phyloP scores from a whole-genome alignment of 2,797 vertebrate species.

The Leptodactylus fallax region DNA sequence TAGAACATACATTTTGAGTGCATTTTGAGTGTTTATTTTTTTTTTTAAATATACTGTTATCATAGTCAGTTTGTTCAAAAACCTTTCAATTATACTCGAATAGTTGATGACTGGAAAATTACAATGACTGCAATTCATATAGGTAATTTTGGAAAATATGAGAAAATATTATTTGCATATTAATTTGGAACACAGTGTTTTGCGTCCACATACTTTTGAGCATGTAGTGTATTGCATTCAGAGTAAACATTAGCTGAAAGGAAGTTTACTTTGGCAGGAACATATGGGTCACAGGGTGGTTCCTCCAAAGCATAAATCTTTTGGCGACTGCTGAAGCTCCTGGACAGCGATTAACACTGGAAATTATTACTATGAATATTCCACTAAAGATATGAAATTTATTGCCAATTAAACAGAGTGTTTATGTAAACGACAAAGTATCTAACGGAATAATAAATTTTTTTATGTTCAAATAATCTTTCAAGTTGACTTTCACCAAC shows the following conservation, averaged over 20 bases:
- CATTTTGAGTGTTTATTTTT: too few species aligned
- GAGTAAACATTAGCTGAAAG: slow-evolving; percentile 27
- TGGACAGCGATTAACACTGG: slow-evolving; percentile 47
- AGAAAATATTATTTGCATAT: too few species aligned
- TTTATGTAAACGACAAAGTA: slow-evolving; percentile 55
- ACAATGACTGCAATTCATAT: too few species aligned
- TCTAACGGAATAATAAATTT: slow-evolving; percentile 41
- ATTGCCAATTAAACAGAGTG: slow-evolving; percentile 53
- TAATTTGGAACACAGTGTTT: too few species aligned
- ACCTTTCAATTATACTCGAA: too few species aligned
- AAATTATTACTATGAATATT: slow-evolving; percentile 57
- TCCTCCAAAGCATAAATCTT: slow-evolving; percentile 49
- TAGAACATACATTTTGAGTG: too few species aligned
- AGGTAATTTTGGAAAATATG: too few species aligned
- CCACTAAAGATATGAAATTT: slow-evolving; percentile 50
- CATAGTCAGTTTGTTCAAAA: too few species aligned
- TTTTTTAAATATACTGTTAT: too few species aligned
- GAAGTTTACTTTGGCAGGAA: slow-evolving; percentile 53
- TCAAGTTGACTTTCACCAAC: slow-evolving; percentile 5
- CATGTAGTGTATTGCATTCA: neutral
- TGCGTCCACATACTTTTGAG: neutral
- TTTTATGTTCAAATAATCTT: slow-evolving; percentile 43
- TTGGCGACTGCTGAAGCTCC: slow-evolving; percentile 33
- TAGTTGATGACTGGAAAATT: too few species aligned
- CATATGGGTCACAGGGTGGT: slow-evolving; percentile 49